Evolutionary conservation across 2,888 invertebrate genomes (phyloP), one percentile per base, ranked within the genome.

Genomic region (Drosophila lutescens): DNA sequence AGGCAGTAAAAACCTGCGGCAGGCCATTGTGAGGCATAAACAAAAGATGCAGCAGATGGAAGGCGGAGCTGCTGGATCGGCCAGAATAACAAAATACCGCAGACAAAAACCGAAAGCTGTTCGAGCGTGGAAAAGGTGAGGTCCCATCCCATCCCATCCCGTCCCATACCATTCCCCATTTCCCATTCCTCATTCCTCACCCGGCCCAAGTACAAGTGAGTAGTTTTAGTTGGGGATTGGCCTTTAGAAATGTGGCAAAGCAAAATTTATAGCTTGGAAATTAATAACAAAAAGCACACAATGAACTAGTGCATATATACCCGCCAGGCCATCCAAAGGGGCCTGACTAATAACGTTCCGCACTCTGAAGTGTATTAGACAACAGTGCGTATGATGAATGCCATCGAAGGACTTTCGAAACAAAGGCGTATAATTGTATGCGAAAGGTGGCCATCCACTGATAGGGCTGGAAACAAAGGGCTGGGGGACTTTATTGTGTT

Each of bases 181-280:
- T 7, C 12, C 47, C 15, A 47, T 32, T 32, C 13, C 34, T 30
- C 50, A 9, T 34, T 13, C 8, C 34, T 4, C 34, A 12, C 13
- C 34, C 17, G 58, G 38, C 44, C 46, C 54, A 55, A 56, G 66
- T 56, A 57, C 54, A 56, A 57, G 60, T 47, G 66, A 66, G 73
- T 72, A 73, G 74, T 67, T 55, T 67, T 60, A 51, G 68, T 50
- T 34, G 58, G 73, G 70, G 69, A 77, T 78, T 82, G 78, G 85
- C 73, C 79, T 74, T 85, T 56, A 56, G 85, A 85, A 85, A 86
- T 86, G 85, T 86, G 86, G 82, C 78, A 86, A 86, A 83, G 85
- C 78, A 77, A 80, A 85, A 85, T 85, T 85, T 85, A 85, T 85
- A 82, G 85, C 85, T 84, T 78, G 85, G 87, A 85, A 85, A 85